Conservation (phyloP, 2,888 invertebrate genomes). For the Diabrotica balteata region DNA sequence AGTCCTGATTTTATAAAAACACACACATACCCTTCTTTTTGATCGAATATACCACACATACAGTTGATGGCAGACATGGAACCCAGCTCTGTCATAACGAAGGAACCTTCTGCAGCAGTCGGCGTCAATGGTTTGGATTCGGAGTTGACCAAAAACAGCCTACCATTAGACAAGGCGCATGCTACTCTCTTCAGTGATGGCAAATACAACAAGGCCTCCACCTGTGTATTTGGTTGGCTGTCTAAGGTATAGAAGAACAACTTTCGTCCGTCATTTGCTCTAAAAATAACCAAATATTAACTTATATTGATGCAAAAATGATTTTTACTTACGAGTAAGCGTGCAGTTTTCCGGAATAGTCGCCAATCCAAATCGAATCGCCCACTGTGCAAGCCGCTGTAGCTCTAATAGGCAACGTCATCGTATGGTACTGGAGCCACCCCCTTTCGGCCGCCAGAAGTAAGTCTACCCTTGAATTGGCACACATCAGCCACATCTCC, state of each 20-base stretch:
- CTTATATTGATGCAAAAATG: neutral
- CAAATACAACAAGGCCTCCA: conserved; percentile 74
- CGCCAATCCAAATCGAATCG: conserved; percentile 87
- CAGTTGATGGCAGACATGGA: conserved; percentile 74
- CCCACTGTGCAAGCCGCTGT: conserved; percentile 80
- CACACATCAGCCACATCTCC: conserved; percentile 80
- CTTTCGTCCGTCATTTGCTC: conserved; percentile 65
- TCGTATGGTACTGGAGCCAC: conserved; percentile 69
- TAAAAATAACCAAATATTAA: conserved; percentile 44
- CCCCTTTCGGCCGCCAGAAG: conserved; percentile 63
- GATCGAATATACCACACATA: conserved; percentile 66
- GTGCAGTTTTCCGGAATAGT: conserved; percentile 83
- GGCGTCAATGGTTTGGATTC: conserved; percentile 67
- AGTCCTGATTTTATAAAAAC: too few relatives aligned
- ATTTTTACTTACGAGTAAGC: conserved; percentile 71
- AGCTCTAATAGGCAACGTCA: conserved; percentile 66
- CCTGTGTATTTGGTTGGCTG: conserved; percentile 69
- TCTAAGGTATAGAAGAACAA: conserved; percentile 74
- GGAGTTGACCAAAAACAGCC: conserved; percentile 76
- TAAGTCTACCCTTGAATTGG: conserved; percentile 71
- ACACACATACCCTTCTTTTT: conserved; percentile 54
- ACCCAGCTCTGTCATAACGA: conserved; percentile 80
- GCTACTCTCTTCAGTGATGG: conserved; percentile 77
- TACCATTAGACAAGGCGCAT: conserved; percentile 80
- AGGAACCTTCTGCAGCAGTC: conserved; percentile 74